Evolutionary conservation across 2,113 vertebrate species (phyloP), one percentile per base, ranked within the genome.

Genomic region (Labeo rohita): DNA sequence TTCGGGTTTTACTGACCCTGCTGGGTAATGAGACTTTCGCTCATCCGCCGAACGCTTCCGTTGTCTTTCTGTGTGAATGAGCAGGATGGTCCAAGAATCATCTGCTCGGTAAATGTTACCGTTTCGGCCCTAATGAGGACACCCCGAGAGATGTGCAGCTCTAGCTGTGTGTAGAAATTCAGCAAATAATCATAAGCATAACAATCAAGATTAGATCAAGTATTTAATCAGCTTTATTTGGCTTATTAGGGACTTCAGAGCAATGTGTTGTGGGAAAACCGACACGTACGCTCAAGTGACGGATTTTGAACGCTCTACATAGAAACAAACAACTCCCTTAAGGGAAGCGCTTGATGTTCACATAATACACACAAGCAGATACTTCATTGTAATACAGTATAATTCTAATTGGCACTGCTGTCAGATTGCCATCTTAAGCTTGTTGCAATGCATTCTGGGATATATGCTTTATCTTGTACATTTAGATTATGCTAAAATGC

Each of bases 1-100:
- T 81, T 81, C 18, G 15, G 73, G 49, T 52, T 66, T 43, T 82
- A 72, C 61, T 77, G 65, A 21, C 6, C 61, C 65, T 80, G 77
- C 86, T 74, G 47, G 59, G 82, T 80, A 80, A 80, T 78, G 65
- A 79, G 63, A 52, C 47, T 70, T 28, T 8, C 9, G 28, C 56
- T 45, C 52, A 43, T 43, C 59, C 11, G 54, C 54, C 8, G 11
- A 80, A 23, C 4, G n/a, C 45, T 52, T 70, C 45, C 45, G 72
- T 21, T 74, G 5, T 49, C 72, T 47, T 49, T 47, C 10, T 49
- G 72, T 74, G 72, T 3, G 72, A 74, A 15, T 74, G 45, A 12
- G 72, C 72, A 74, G 72, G 21, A 49, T 11, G 45, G 72, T 74
- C 72, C 43, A 43, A 73, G 70, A 47, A n/a, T 43, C 70, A 11